These are phyloP conservation scores for Sarcoramphus papa DNA, from an alignment of 2,797 vertebrate genomes.

Conservation along the genomic window DNA sequence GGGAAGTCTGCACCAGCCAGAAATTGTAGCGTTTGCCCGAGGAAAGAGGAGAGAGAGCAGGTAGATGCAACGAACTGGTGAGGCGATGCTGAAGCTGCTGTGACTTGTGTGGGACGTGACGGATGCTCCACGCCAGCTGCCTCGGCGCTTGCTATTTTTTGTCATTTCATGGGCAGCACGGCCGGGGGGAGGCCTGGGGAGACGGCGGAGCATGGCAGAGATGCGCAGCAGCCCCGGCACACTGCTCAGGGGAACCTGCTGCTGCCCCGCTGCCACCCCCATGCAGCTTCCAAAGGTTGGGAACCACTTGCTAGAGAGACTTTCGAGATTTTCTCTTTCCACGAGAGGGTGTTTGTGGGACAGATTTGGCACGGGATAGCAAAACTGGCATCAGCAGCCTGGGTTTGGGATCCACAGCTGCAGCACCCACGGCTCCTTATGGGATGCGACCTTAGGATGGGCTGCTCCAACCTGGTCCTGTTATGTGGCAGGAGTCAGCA, in stretches of 20 bases:
- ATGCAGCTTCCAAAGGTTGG: background rate
- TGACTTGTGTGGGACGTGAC: constrained; percentile 6
- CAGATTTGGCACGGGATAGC: background rate
- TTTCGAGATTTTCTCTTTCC: background rate
- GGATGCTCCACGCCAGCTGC: constrained; percentile 18
- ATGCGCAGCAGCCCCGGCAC: background rate
- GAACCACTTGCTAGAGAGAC: background rate
- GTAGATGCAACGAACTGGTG: background rate
- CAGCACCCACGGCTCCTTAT: fast-evolving
- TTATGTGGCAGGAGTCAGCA: background rate
- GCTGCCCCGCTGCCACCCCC: fast-evolving
- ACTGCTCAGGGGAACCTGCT: fast-evolving
- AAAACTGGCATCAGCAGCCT: background rate
- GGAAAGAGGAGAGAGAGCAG: background rate
- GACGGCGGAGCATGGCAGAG: fast-evolving
- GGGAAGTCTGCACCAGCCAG: background rate
- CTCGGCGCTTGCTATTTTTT: background rate
- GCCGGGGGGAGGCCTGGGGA: background rate
- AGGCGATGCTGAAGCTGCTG: background rate
- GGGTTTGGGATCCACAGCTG: background rate
- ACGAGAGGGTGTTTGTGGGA: background rate
- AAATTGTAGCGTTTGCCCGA: fast-evolving
- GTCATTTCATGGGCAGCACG: background rate
- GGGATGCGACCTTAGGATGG: fast-evolving
- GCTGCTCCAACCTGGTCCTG: fast-evolving